Percentiles rank a stretch among this genome's conserved stretches.
Evolutionary conservation across 2,888 invertebrate species (phyloP).

Genomic region (Portevinia maculata): DNA sequence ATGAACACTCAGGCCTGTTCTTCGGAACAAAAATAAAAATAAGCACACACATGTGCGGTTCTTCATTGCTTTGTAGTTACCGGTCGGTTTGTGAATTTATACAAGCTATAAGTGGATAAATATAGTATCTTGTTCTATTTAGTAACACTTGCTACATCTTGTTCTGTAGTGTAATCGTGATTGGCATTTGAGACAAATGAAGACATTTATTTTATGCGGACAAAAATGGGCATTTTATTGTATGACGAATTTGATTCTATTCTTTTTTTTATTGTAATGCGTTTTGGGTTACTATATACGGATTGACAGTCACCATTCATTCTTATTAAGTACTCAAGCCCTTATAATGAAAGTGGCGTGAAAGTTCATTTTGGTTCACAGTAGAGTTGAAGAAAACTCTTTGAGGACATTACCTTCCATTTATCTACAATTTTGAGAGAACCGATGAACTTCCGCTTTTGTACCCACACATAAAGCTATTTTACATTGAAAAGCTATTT

Average conservation of each 20-base stretch:
- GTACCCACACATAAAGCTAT: slow-evolving; percentile 11
- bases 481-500: slow-evolving; percentile 53
- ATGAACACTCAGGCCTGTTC: slow-evolving; percentile 22
- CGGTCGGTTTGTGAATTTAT: slow-evolving; percentile 26
- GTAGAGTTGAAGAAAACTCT: neutral
- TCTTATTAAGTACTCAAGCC: neutral
- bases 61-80: neutral
- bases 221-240: neutral
- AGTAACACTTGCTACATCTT: slow-evolving; percentile 44
- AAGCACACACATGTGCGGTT: slow-evolving; percentile 27
- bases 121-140: slow-evolving; percentile 52
- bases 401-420: slow-evolving; percentile 7
- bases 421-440: slow-evolving; percentile 14
- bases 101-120: slow-evolving; percentile 20
- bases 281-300: neutral
- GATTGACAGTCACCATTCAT: slow-evolving; percentile 5
- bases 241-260: neutral
- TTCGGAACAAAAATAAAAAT: slow-evolving; percentile 3
- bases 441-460: slow-evolving; percentile 40
- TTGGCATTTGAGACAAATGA: slow-evolving; percentile 18
- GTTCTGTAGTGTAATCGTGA: slow-evolving; percentile 10
- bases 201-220: neutral
- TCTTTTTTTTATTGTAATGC: too few relatives aligned
- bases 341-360: neutral
- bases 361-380: slow-evolving; percentile 1